Conservation (phyloP, 2,797 vertebrate genomes). For the Urophycis tenuis region DNA sequence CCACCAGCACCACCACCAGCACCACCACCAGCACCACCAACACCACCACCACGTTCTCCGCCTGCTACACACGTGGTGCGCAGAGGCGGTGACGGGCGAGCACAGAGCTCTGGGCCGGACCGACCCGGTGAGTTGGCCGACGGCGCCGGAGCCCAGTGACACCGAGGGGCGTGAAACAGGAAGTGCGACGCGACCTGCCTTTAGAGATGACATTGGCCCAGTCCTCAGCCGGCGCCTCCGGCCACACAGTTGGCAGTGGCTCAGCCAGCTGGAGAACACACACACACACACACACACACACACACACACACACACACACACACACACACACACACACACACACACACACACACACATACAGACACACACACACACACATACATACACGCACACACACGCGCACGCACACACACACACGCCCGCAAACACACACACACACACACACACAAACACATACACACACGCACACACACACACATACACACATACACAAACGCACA, state of each 20-base stretch:
- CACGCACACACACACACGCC: background rate
- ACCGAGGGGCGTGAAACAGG: background rate
- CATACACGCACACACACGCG: background rate
- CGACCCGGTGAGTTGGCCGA: background rate
- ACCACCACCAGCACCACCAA: too few species aligned
- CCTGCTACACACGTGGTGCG: too few species aligned
- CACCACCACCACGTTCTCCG: too few species aligned
- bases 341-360: background rate
- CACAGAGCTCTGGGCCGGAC: too few species aligned
- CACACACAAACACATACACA: background rate
- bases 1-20: too few species aligned
- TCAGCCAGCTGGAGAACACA: constrained; percentile 1
- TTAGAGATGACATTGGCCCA: constrained; percentile 45
- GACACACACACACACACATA: constrained; percentile 3
- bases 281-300: constrained; percentile 4
- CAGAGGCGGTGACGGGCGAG: too few species aligned
- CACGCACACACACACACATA: background rate
- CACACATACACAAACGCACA: background rate
- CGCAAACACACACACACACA: background rate
- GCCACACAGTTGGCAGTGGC: constrained; percentile 43
- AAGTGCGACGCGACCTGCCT: background rate
- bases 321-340: constrained; percentile 3
- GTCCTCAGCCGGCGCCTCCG: background rate
- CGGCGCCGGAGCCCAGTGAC: too few species aligned
- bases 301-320: background rate